phyloP scores from a whole-genome alignment of 2,888 invertebrate species.

The Acronicta psi region DNA sequence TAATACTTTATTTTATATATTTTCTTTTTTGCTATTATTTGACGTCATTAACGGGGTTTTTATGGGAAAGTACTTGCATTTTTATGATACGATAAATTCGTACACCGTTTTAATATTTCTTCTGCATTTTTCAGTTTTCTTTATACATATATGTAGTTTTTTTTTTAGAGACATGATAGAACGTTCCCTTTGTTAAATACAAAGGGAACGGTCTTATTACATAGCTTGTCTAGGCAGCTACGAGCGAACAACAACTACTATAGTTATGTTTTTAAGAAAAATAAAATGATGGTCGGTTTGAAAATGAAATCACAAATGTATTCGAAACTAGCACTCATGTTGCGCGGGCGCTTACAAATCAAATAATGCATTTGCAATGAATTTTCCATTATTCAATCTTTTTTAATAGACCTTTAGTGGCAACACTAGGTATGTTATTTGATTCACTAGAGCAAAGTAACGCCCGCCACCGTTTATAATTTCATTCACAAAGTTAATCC shows the following conservation, averaged over 20 bases:
- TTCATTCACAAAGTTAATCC: slow-evolving; percentile 30
- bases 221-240: slow-evolving; percentile 35
- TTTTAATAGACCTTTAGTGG: too few species aligned
- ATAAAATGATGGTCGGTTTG: slow-evolving; percentile 3
- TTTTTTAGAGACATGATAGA: slow-evolving; percentile 1
- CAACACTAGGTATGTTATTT: neutral
- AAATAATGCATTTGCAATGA: too few species aligned
- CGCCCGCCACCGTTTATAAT: slow-evolving; percentile 5
- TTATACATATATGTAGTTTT: slow-evolving; percentile 24
- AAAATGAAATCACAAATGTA: neutral
- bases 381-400: too few species aligned
- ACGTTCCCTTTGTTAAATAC: slow-evolving; percentile 11
- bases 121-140: slow-evolving; percentile 19
- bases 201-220: too few species aligned
- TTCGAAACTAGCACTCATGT: neutral
- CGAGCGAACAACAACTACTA: slow-evolving; percentile 9
- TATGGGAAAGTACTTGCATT: slow-evolving; percentile 4
- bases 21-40: slow-evolving; percentile 1
- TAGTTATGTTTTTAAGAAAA: neutral
- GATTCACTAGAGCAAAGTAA: too few species aligned
- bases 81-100: slow-evolving; percentile 7
- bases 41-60: slow-evolving; percentile 16
- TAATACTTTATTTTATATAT: slow-evolving; percentile 1
- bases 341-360: neutral
- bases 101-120: slow-evolving; percentile 19